A percentile compares a stretch with the other conserved stretches of the same genome.
Evolutionary conservation across 2,888 invertebrate species (phyloP).

Genomic region (Trachelus stipa): DNA sequence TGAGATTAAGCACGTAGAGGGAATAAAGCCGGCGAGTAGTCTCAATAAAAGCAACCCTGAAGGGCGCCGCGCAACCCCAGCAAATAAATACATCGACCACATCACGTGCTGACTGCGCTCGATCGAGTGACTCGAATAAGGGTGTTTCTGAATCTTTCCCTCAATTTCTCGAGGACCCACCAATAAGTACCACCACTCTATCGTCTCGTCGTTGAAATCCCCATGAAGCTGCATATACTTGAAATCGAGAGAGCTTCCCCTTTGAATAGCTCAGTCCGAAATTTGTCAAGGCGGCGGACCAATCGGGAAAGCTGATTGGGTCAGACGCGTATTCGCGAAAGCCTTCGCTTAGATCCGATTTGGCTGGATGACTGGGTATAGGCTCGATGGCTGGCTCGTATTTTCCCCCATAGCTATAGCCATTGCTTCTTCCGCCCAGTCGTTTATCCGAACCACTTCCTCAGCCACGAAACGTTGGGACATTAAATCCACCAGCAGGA

Average conservation of each 20-base stretch:
- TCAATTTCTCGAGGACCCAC: neutral
- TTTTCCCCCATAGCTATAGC: neutral
- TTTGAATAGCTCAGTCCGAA: neutral
- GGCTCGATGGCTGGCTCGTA: neutral
- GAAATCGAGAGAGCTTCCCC: neutral
- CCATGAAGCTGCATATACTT: neutral
- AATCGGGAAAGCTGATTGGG: conserved; percentile 4
- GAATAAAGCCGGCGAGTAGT: conserved; percentile 33
- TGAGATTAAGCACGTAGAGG: conserved; percentile 24
- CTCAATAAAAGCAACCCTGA: conserved; percentile 50
- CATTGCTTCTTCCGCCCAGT: neutral
- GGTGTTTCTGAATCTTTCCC: neutral
- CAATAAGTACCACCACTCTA: neutral
- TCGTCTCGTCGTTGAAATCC: neutral
- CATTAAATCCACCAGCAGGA: neutral
- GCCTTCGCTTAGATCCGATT: conserved; percentile 5
- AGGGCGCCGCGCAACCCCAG: conserved; percentile 36
- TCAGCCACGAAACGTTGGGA: neutral
- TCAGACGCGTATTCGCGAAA: neutral
- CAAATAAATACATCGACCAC: conserved; percentile 47
- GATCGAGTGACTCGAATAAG: conserved; percentile 13
- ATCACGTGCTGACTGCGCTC: conserved; percentile 37
- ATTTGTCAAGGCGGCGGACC: conserved; percentile 2
- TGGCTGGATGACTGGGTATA: neutral
- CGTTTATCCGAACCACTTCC: neutral